phyloP scores from a whole-genome alignment of 2,888 invertebrate genomes.

The Alloscopus bannaensis region DNA sequence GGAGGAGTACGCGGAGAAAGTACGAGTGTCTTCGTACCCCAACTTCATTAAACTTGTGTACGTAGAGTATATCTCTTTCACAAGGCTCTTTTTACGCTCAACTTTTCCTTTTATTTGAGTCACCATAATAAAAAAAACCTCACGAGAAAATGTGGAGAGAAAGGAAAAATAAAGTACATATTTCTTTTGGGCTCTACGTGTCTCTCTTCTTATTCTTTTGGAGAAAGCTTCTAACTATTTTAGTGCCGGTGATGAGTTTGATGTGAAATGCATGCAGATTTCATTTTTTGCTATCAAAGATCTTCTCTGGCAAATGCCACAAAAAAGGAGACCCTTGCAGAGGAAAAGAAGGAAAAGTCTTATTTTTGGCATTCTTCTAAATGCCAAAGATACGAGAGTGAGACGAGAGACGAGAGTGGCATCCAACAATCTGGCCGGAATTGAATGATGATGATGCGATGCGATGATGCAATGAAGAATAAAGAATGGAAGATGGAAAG shows the following conservation, averaged over 20 bases:
- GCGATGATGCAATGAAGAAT: slow-evolving; percentile 48
- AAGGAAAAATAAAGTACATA: no score
- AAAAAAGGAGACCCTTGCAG: no score
- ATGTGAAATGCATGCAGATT: slow-evolving; percentile 55
- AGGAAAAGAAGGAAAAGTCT: no score
- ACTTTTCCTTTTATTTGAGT: no score
- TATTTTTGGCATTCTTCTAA: no score
- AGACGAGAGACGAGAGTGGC: neutral
- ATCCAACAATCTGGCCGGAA: slow-evolving; percentile 45
- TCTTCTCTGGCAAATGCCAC: neutral
- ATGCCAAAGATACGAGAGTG: neutral
- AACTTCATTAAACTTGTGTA: no score
- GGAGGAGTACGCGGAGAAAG: slow-evolving; percentile 32
- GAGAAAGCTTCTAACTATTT: slow-evolving; percentile 30
- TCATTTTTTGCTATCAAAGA: slow-evolving; percentile 50
- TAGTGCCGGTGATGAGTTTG: slow-evolving; percentile 50
- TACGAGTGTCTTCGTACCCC: slow-evolving; percentile 44
- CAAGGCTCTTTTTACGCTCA: neutral
- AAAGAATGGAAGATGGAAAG: slow-evolving; percentile 34
- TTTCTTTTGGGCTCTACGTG: no score
- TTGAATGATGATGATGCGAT: slow-evolving; percentile 42
- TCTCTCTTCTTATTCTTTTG: no score
- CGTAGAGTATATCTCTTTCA: no score
- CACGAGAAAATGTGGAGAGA: no score
- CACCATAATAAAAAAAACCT: no score